A percentile compares a stretch with the other conserved stretches of the same genome.
Conservation (phyloP, 2,888 invertebrate genomes). For the Arge pagana region DNA sequence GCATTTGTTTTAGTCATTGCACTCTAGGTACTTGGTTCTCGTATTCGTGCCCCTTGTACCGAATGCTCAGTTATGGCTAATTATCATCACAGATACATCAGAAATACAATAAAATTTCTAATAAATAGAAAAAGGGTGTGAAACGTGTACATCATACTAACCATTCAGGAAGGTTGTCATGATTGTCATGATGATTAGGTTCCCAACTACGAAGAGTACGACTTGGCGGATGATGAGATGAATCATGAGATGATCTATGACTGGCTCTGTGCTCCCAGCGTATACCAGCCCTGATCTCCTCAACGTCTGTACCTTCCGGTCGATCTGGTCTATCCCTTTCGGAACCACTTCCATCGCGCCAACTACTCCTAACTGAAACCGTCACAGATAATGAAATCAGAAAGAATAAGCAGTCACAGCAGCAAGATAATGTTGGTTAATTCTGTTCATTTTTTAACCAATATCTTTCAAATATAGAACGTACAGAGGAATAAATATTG, state of each 20-base stretch:
- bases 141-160: too few relatives aligned
- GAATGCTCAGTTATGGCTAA: slow-evolving; percentile 38
- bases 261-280: slow-evolving; percentile 54
- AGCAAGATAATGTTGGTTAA: too few relatives aligned
- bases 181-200: slow-evolving; percentile 56
- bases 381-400: slow-evolving; percentile 6
- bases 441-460: too few relatives aligned
- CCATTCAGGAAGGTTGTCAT: slow-evolving; percentile 63
- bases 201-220: slow-evolving; percentile 54
- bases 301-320: slow-evolving; percentile 45
- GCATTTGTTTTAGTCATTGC: slow-evolving; percentile 26
- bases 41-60: slow-evolving; percentile 11
- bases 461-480: too few relatives aligned
- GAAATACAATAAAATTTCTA: not conserved
- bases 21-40: slow-evolving; percentile 31
- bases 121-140: not conserved
- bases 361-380: slow-evolving; percentile 52
- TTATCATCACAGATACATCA: slow-evolving; percentile 31
- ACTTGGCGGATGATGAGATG: slow-evolving; percentile 48
- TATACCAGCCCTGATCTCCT: slow-evolving; percentile 40
- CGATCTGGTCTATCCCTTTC: slow-evolving; percentile 50
- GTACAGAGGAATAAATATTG: too few relatives aligned
- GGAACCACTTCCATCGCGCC: slow-evolving; percentile 58
- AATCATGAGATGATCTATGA: slow-evolving; percentile 52
- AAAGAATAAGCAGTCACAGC: too few relatives aligned